Percentiles rank a stretch among this genome's conserved stretches.
phyloP scores from a whole-genome alignment of 2,888 invertebrate species.

The Baccha elongata region DNA sequence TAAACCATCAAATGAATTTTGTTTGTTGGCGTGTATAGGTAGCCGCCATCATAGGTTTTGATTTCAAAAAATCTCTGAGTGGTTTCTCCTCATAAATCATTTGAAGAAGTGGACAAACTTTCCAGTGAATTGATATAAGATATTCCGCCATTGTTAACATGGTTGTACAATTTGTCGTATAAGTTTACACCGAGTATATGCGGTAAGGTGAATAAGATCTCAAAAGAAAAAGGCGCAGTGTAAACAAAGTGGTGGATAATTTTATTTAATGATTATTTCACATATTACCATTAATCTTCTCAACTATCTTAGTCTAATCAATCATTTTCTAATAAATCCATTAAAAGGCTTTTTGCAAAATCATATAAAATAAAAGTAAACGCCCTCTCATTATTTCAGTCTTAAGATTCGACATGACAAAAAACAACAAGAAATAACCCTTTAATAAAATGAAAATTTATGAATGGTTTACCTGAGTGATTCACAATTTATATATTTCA shows the following conservation, averaged over 20 bases:
- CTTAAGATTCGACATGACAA: background rate
- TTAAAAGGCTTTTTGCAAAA: slow-evolving; percentile 8
- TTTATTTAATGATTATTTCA: background rate
- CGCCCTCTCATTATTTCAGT: background rate
- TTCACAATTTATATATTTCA: slow-evolving; percentile 53
- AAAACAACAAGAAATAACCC: background rate
- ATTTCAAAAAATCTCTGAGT: background rate
- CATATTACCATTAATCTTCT: background rate
- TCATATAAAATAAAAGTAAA: background rate
- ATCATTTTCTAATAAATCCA: slow-evolving; percentile 25
- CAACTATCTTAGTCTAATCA: slow-evolving; percentile 17
- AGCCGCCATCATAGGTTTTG: background rate
- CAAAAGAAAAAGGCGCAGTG: slow-evolving; percentile 1
- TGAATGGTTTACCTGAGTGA: slow-evolving; percentile 58
- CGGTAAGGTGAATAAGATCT: background rate
- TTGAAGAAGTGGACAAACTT: background rate
- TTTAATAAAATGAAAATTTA: slow-evolving; percentile 44
- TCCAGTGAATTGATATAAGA: background rate
- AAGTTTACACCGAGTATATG: background rate
- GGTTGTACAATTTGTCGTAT: background rate
- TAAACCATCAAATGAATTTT: slow-evolving; percentile 15
- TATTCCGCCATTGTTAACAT: background rate
- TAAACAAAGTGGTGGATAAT: slow-evolving; percentile 3
- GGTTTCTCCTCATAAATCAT: slow-evolving; percentile 3
- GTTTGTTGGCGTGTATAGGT: background rate